Evolutionary conservation across 2,888 invertebrate genomes (phyloP).

Genomic region (Eustalomyia histrio): DNA sequence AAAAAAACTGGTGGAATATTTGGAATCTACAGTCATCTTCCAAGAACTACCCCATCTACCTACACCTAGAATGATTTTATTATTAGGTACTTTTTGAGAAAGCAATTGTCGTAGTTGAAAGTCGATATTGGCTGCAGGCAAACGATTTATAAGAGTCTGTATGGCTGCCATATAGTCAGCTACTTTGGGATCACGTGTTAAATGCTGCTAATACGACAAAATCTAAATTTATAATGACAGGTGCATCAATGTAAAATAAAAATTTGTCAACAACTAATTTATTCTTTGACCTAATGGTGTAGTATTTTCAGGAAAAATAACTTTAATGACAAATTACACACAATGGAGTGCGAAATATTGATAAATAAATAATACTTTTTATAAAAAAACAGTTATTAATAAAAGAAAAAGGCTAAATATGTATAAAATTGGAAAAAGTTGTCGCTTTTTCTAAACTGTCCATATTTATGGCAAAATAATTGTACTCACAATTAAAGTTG

Average conservation of each 20-base stretch:
- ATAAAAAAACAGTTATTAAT: no score
- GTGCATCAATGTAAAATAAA: no score
- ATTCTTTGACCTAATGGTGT: no score
- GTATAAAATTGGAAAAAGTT: no score
- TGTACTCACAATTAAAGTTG: conserved; percentile 84
- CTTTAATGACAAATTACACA: no score
- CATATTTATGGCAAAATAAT: conserved; percentile 71
- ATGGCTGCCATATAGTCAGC: conserved; percentile 87
- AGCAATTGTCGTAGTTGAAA: conserved; percentile 84
- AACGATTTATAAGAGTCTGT: conserved; percentile 82
- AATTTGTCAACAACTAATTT: no score
- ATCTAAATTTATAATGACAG: conserved; percentile 87
- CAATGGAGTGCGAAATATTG: no score
- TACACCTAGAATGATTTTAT: conserved; percentile 86
- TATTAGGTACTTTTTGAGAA: conserved; percentile 81
- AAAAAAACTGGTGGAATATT: conserved; percentile 85
- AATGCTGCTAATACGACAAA: conserved; percentile 88
- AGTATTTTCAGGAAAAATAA: no score
- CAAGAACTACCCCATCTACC: conserved; percentile 87
- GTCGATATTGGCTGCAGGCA: conserved; percentile 84
- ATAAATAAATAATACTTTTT: no score
- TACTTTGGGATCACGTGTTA: conserved; percentile 88
- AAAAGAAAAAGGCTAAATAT: no score
- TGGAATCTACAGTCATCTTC: conserved; percentile 87
- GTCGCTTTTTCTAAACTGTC: no score